phyloP scores from a whole-genome alignment of 2,797 vertebrate genomes.

The Hippoglossus hippoglossus region DNA sequence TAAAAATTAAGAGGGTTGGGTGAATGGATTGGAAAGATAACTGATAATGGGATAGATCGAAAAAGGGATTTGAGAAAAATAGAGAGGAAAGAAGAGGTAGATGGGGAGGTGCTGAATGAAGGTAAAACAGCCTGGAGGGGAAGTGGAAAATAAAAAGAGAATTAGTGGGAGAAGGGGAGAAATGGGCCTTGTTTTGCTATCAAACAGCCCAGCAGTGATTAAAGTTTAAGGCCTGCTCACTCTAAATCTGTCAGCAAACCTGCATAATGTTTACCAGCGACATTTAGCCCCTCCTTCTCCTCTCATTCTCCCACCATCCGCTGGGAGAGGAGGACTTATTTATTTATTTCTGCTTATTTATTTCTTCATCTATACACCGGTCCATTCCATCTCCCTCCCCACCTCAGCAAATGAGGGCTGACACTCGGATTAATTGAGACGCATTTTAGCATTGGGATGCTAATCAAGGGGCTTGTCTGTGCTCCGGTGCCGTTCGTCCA shows the following conservation, averaged over 20 bases:
- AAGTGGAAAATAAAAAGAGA: background rate
- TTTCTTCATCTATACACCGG: conserved; percentile 67
- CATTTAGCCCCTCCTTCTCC: background rate
- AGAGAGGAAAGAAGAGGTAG: conserved; percentile 9
- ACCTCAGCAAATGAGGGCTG: conserved; percentile 67
- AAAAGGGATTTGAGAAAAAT: conserved; percentile 21
- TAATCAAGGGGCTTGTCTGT: conserved; percentile 72
- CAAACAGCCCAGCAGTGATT: conserved; percentile 32
- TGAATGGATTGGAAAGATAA: too few relatives aligned
- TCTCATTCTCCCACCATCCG: background rate
- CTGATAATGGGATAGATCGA: background rate
- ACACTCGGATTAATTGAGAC: conserved; percentile 84
- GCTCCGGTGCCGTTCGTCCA: conserved; percentile 45
- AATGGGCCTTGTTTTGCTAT: conserved; percentile 23
- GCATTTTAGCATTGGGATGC: conserved; percentile 74
- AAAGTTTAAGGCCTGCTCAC: conserved; percentile 39
- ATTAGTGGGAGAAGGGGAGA: background rate
- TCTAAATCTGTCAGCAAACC: conserved; percentile 33
- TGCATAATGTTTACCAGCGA: conserved; percentile 15
- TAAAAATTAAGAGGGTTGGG: too few relatives aligned
- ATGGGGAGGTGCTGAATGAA: background rate
- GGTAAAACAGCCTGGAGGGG: conserved; percentile 29
- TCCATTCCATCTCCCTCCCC: conserved; percentile 63
- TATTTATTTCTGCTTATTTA: conserved; percentile 62
- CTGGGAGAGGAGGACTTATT: conserved; percentile 14